Percentiles rank a stretch among this genome's conserved stretches.
phyloP scores from a whole-genome alignment of 2,113 vertebrate species.

The Boulengeromyrus knoepffleri region DNA sequence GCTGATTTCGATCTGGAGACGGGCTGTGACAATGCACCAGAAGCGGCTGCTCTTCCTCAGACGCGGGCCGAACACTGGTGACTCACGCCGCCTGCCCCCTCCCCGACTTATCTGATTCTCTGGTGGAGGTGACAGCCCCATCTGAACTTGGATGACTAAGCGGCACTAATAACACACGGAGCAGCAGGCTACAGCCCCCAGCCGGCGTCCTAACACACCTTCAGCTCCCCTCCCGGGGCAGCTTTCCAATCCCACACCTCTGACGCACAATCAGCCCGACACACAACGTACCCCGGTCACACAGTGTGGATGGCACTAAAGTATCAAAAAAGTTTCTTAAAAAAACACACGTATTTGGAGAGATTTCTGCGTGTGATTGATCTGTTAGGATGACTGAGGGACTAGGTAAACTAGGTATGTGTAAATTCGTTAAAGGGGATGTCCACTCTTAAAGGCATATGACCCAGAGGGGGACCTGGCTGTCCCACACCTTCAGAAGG shows the following conservation, averaged over 20 bases:
- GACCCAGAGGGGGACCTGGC: background rate
- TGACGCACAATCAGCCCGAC: background rate
- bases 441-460: background rate
- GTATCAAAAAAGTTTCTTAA: background rate
- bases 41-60: background rate
- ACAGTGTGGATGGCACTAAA: background rate
- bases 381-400: background rate
- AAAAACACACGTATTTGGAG: background rate
- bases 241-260: background rate
- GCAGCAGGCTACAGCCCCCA: background rate
- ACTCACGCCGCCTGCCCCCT: background rate
- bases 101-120: background rate
- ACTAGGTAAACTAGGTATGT: background rate
- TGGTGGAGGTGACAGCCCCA: background rate
- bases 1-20: background rate
- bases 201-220: background rate
- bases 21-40: background rate
- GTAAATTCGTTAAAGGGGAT: background rate
- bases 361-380: background rate
- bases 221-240: background rate
- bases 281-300: background rate
- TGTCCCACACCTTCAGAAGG: background rate
- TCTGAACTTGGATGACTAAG: background rate
- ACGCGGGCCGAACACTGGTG: background rate
- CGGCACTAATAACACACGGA: background rate